Conservation (phyloP, 2,113 vertebrate genomes). For the Verasper variegatus region DNA sequence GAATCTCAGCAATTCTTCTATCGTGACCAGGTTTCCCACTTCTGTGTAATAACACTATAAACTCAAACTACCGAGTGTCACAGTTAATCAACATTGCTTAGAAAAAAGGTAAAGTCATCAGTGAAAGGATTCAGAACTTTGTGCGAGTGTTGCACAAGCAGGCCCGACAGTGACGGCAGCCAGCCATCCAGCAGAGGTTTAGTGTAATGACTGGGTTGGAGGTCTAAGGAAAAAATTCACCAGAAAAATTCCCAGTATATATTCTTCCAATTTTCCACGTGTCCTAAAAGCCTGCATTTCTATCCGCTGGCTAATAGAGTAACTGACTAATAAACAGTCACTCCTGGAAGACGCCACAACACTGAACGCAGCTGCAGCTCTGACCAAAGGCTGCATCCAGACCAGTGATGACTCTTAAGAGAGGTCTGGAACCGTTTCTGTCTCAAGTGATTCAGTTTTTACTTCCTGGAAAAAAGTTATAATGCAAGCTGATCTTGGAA, state of each 20-base stretch:
- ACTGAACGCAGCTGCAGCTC: slow-evolving; percentile 50
- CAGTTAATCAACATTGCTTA: not conserved
- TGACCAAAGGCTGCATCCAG: slow-evolving; percentile 24
- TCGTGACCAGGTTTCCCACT: not conserved
- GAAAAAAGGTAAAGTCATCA: not conserved
- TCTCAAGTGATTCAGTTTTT: slow-evolving; percentile 55
- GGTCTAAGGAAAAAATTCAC: slow-evolving; percentile 40
- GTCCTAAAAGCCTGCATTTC: slow-evolving; percentile 47
- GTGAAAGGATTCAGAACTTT: not conserved
- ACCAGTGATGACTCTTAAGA: slow-evolving; percentile 25
- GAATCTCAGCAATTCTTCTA: not conserved
- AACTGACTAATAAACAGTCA: slow-evolving; percentile 72
- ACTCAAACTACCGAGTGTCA: not conserved
- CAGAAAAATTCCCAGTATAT: slow-evolving; percentile 46
- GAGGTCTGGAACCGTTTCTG: slow-evolving; percentile 42
- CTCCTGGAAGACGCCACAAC: slow-evolving; percentile 33
- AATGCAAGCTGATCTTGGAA: slow-evolving; percentile 1
- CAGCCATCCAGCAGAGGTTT: slow-evolving; percentile 55
- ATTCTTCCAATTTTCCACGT: slow-evolving; percentile 62
- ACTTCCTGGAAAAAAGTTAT: slow-evolving; percentile 61
- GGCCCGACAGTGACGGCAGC: slow-evolving; percentile 41
- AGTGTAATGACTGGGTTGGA: slow-evolving; percentile 60
- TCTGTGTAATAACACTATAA: not conserved
- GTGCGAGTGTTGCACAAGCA: slow-evolving; percentile 23
- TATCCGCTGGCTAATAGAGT: slow-evolving; percentile 63